phyloP scores from a whole-genome alignment of 1,140 invertebrate genomes.

The Drosophila sp. region DNA sequence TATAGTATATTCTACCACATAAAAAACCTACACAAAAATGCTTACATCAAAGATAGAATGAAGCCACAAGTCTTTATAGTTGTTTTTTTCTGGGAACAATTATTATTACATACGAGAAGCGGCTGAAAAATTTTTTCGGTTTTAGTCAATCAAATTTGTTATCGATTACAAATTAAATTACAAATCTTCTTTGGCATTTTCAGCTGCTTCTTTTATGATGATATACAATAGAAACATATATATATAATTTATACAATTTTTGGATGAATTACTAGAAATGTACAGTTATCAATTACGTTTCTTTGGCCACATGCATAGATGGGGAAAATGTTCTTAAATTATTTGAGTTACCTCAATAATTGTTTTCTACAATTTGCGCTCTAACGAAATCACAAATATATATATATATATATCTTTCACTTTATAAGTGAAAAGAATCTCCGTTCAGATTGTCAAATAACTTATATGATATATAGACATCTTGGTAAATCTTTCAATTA shows the following conservation, averaged over 20 bases:
- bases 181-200: neutral
- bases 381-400: slow-evolving; percentile 35
- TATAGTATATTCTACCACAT: slow-evolving; percentile 29
- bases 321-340: neutral
- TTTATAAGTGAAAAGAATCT: slow-evolving; percentile 37
- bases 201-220: neutral
- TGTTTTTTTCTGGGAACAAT: slow-evolving; percentile 61
- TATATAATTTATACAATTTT: slow-evolving; percentile 29
- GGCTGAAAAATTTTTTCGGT: no score
- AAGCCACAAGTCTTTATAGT: slow-evolving; percentile 80
- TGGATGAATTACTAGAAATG: slow-evolving; percentile 44
- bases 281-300: slow-evolving; percentile 46
- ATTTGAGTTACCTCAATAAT: neutral
- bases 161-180: no score
- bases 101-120: slow-evolving; percentile 36
- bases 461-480: slow-evolving; percentile 5
- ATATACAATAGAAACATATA: slow-evolving; percentile 4
- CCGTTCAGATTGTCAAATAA: slow-evolving; percentile 53
- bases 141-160: no score
- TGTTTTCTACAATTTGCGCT: slow-evolving; percentile 3
- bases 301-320: neutral
- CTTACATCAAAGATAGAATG: slow-evolving; percentile 77
- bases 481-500: neutral
- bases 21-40: slow-evolving; percentile 64
- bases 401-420: slow-evolving; percentile 26